phyloP scores from a whole-genome alignment of 2,797 vertebrate genomes.

The Hybognathus amarus region DNA sequence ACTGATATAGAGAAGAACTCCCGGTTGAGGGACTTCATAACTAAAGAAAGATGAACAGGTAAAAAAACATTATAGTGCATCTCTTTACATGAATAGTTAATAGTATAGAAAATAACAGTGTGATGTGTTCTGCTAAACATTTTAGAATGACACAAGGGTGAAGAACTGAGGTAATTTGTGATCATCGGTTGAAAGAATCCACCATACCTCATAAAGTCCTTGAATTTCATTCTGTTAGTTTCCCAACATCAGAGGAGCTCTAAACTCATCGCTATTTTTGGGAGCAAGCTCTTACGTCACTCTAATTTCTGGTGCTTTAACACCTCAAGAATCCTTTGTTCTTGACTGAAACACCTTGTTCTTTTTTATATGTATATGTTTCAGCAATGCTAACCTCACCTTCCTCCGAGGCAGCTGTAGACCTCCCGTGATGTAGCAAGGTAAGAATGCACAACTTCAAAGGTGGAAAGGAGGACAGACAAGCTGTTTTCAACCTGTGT shows the following conservation, averaged over 20 bases:
- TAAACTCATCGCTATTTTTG: slow-evolving; percentile 44
- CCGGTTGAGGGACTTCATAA: too few species aligned
- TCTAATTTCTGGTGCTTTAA: slow-evolving; percentile 40
- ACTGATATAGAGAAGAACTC: too few species aligned
- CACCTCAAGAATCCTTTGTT: slow-evolving; percentile 30
- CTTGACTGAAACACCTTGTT: slow-evolving; percentile 52
- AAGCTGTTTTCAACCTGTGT: slow-evolving; percentile 70
- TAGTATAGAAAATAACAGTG: neutral
- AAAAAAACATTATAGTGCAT: neutral
- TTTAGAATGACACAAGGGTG: neutral
- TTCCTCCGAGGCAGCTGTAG: slow-evolving; percentile 70
- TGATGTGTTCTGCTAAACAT: neutral
- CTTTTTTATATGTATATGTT: slow-evolving; percentile 47
- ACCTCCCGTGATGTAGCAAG: slow-evolving; percentile 73
- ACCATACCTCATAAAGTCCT: slow-evolving; percentile 49
- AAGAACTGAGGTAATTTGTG: slow-evolving; percentile 52
- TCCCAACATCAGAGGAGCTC: slow-evolving; percentile 45
- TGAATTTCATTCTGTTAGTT: slow-evolving; percentile 36
- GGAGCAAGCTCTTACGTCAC: slow-evolving; percentile 40
- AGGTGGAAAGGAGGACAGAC: slow-evolving; percentile 70
- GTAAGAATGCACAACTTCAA: slow-evolving; percentile 80
- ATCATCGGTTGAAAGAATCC: slow-evolving; percentile 35
- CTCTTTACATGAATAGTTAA: neutral
- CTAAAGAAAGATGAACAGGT: neutral
- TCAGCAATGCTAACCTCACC: slow-evolving; percentile 66